These are phyloP conservation scores for Drosophila fulvimacula DNA, from an alignment of 2,888 invertebrate species.

Conservation along the genomic window DNA sequence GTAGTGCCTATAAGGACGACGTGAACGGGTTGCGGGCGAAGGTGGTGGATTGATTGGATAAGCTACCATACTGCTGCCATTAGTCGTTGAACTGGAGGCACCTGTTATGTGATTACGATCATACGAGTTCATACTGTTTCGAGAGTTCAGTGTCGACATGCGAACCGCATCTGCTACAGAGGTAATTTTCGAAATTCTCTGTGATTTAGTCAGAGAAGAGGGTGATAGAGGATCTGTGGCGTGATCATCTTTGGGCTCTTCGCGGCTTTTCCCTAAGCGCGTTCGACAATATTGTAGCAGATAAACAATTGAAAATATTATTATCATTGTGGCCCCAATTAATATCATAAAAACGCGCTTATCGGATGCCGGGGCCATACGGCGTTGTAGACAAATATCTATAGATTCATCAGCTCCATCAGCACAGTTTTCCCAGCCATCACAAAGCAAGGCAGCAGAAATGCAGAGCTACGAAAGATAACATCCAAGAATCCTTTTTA, in stretches of 20 bases:
- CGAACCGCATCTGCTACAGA: conserved; percentile 86
- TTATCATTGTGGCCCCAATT: conserved; percentile 86
- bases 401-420: conserved; percentile 92
- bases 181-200: conserved; percentile 84
- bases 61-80: conserved; percentile 85
- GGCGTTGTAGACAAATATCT: conserved; percentile 87
- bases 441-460: conserved; percentile 89
- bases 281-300: conserved; percentile 86
- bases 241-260: conserved; percentile 87
- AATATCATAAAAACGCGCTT: conserved; percentile 87
- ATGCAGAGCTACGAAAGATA: conserved; percentile 86
- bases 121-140: conserved; percentile 88
- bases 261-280: conserved; percentile 85
- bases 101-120: conserved; percentile 90
- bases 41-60: conserved; percentile 97
- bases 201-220: conserved; percentile 82
- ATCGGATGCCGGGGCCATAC: conserved; percentile 85
- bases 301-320: conserved; percentile 86
- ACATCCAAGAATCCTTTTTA: background rate
- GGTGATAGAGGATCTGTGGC: conserved; percentile 89
- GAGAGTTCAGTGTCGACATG: conserved; percentile 88
- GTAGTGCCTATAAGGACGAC: conserved; percentile 92
- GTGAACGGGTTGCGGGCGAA: conserved; percentile 92
- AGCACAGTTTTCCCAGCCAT: conserved; percentile 91
- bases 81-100: conserved; percentile 85